These are phyloP conservation scores for Hippocampus comes DNA, from an alignment of 2,113 vertebrate species.

Conservation along the genomic window DNA sequence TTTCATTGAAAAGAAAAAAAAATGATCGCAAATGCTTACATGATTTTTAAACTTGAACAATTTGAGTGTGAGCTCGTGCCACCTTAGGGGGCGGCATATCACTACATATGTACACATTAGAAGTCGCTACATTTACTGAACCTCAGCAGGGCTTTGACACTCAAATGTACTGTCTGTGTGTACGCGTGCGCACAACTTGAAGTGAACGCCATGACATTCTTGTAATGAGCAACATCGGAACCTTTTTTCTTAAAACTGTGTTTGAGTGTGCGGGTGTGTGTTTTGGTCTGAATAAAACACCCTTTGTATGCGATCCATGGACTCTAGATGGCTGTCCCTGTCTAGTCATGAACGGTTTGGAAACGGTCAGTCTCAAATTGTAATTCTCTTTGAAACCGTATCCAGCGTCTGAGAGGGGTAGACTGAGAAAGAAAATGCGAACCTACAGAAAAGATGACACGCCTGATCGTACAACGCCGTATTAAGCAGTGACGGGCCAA, in stretches of 20 bases:
- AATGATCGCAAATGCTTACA: background rate
- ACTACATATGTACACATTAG: background rate
- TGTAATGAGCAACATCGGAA: conserved; percentile 6
- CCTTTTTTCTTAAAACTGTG: conserved; percentile 15
- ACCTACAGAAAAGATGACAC: no score
- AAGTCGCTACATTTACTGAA: conserved; percentile 4
- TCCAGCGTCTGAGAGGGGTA: no score
- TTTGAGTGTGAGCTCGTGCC: conserved; percentile 1
- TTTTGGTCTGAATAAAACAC: conserved; percentile 57
- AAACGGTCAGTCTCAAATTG: background rate
- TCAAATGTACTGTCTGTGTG: conserved; percentile 2
- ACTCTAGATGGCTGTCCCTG: background rate
- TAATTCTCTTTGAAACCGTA: no score
- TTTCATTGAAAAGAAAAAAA: conserved; percentile 17
- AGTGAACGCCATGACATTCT: conserved; percentile 1
- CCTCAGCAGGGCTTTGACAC: conserved; percentile 13
- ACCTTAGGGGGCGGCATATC: conserved; percentile 16
- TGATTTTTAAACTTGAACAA: conserved; percentile 2
- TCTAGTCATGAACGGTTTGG: background rate
- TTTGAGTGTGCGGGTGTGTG: conserved; percentile 19
- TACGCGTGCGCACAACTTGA: background rate
- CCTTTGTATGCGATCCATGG: conserved; percentile 37
- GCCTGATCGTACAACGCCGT: no score
- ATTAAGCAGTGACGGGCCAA: no score
- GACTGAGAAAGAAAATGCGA: no score